A percentile compares a stretch with the other conserved stretches of the same genome.
These are phyloP conservation scores for Cotesia chilonis DNA, from an alignment of 1,140 invertebrate genomes.

Conservation along the genomic window DNA sequence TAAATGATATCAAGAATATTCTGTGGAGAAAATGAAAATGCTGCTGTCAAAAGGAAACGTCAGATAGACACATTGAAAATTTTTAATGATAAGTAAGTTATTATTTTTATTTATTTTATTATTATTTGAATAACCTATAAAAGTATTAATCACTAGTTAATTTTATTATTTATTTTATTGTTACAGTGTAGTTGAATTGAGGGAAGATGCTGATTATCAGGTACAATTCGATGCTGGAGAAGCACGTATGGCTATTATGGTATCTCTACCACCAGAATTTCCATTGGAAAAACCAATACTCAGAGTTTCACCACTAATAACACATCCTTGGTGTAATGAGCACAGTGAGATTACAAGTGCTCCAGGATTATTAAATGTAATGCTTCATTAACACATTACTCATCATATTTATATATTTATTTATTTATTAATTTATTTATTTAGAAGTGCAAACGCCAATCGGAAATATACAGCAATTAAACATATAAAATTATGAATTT, in stretches of 20 bases:
- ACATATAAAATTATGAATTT: too few relatives aligned
- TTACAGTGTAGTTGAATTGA: constrained; percentile 74
- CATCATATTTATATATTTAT: background rate
- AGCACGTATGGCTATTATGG: constrained; percentile 71
- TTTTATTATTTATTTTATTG: constrained; percentile 6
- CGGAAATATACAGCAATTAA: too few relatives aligned
- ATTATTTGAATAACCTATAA: background rate
- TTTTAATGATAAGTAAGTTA: constrained; percentile 69
- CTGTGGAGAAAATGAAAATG: constrained; percentile 65
- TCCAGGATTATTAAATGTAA: constrained; percentile 77
- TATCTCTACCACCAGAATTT: constrained; percentile 74
- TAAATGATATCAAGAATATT: constrained; percentile 68
- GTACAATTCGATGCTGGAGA: constrained; percentile 73
- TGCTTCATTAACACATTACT: background rate
- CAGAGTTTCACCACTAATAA: constrained; percentile 71
- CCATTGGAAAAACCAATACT: constrained; percentile 78
- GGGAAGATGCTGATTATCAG: constrained; percentile 75
- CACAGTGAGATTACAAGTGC: constrained; percentile 73
- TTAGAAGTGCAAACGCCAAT: too few relatives aligned
- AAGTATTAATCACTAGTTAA: background rate
- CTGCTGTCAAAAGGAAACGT: constrained; percentile 67
- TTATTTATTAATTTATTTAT: too few relatives aligned
- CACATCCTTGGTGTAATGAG: constrained; percentile 76
- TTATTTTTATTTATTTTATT: constrained; percentile 31
- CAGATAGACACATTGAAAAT: constrained; percentile 80